Conservation (phyloP, 2,797 vertebrate species). For the Periophthalmus magnuspinnatus region DNA sequence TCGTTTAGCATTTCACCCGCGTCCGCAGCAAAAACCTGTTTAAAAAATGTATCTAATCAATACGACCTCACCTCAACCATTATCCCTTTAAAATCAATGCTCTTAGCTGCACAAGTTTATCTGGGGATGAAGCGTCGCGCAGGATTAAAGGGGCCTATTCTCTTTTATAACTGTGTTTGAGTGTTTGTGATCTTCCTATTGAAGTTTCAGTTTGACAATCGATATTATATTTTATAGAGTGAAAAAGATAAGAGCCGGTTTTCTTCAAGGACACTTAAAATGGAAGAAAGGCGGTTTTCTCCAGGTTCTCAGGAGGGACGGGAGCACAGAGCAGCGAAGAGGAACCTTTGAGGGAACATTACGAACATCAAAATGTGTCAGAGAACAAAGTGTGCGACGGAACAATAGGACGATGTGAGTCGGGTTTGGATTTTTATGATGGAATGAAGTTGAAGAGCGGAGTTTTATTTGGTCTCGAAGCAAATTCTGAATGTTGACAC, state of each 20-base stretch:
- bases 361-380: background rate
- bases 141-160: constrained; percentile 1
- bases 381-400: background rate
- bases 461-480: background rate
- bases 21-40: constrained; percentile 13
- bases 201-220: background rate
- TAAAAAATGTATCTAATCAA: constrained; percentile 23
- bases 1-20: constrained; percentile 12
- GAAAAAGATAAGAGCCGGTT: background rate
- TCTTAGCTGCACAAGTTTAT: background rate
- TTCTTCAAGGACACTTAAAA: constrained; percentile 3
- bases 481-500: background rate
- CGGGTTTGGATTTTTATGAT: too few species aligned
- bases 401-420: background rate
- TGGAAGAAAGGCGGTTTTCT: background rate
- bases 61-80: background rate
- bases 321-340: background rate
- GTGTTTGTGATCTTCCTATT: background rate
- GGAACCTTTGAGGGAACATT: background rate
- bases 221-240: too few species aligned
- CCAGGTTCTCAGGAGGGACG: background rate
- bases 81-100: constrained; percentile 14
- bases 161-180: too few species aligned
- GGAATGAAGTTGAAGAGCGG: too few species aligned
- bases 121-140: background rate